A percentile compares a stretch with the other conserved stretches of the same genome.
phyloP scores from a whole-genome alignment of 1,140 invertebrate species.

The Danaus plexippus region DNA sequence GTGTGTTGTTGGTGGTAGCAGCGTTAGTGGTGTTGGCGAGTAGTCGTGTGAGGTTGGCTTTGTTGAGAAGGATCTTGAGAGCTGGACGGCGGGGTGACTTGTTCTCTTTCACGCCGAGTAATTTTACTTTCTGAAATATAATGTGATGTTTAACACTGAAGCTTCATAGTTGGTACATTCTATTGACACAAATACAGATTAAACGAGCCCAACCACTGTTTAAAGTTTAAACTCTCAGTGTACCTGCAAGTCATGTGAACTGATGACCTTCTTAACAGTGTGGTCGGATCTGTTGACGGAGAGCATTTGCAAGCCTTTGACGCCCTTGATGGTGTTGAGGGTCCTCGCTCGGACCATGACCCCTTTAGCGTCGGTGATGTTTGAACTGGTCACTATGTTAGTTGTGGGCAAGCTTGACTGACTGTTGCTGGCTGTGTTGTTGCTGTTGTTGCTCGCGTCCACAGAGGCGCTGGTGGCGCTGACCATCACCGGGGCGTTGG shows the following conservation, averaged over 20 bases:
- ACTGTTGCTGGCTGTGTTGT: background rate
- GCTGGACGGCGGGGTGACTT: constrained; percentile 5
- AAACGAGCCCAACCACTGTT: too few species aligned
- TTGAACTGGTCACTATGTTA: constrained; percentile 5
- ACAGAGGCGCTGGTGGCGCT: background rate
- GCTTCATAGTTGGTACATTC: too few species aligned
- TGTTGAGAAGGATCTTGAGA: constrained; percentile 24
- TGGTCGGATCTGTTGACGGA: too few species aligned
- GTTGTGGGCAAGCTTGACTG: background rate
- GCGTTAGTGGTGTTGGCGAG: constrained; percentile 2
- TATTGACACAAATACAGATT: too few species aligned
- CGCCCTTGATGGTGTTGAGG: too few species aligned
- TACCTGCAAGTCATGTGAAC: background rate
- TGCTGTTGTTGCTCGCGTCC: background rate
- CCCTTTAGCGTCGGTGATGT: background rate
- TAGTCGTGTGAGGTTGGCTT: constrained; percentile 19
- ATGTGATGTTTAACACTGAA: background rate
- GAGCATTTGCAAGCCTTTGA: too few species aligned
- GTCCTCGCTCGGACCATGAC: too few species aligned
- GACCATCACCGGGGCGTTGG: constrained; percentile 4
- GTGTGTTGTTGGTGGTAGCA: background rate
- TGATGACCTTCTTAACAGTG: constrained; percentile 1
- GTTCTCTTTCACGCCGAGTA: constrained; percentile 6
- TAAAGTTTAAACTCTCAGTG: too few species aligned
- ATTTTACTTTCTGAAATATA: constrained; percentile 17